Evolutionary conservation across 2,113 vertebrate species (phyloP), one percentile per base, ranked within the genome.

Genomic region (Leptobrachium leishanense): DNA sequence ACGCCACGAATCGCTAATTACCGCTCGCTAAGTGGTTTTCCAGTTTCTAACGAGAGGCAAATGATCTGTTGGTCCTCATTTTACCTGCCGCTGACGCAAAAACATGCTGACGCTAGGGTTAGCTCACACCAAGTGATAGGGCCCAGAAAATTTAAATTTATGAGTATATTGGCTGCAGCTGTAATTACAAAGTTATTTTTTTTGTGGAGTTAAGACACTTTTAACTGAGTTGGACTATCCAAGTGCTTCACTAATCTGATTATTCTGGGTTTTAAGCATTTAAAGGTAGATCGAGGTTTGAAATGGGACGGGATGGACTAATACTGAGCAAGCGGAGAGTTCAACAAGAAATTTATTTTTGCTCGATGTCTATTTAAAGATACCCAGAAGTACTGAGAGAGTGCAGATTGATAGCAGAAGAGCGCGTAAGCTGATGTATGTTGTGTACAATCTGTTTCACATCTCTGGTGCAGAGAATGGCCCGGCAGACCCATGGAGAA

Each of bases 401-500:
- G 72, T 0, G 41, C 1, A 83, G 59, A 72, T 69, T 12, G 82
- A 71, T 46, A 31, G 2, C 20, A 43, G 42, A 20, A 20, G 0
- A 15, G 0, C 50, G 15, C 42, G 72, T 68, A 70, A 72, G 15
- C 13, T 8, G 43, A 64, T 68, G 68, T 1, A 67, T 76, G 1
- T 54, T 62, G 71, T 50, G 43, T 59, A 12, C 55, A 76, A 82
- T 68, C 10, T 83, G 55, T 5, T 68, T 2, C 0, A 7, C 77
- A n/a, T 68, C 50, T 68, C 39, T 68, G 20, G 57, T 55, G 41
- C n/a, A 69, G 75, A 72, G 59, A 66, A 77, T 3, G 57, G 3
- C 64, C 82, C 54, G 42, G 12, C 59, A 15, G 68, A 82, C 53
- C n/a, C 62, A 44, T 67, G 46, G 1, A 50, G 66, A 79, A 71